Percentiles rank a stretch among this genome's conserved stretches.
Evolutionary conservation across 1,140 invertebrate genomes (phyloP).

Genomic region (Pseudomyrmex pallidus): DNA sequence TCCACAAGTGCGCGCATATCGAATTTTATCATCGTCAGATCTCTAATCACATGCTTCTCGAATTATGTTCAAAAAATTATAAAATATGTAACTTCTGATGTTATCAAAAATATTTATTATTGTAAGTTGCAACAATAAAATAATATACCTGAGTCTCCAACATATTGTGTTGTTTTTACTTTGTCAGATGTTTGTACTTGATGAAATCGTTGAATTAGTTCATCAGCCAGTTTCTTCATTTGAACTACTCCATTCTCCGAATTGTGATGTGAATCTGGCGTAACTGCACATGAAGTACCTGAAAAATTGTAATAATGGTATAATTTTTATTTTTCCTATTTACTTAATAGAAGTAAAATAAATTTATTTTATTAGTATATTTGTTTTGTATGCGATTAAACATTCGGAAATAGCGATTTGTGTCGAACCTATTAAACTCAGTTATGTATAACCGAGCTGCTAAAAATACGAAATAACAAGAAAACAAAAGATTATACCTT

Average conservation of each 20-base stretch:
- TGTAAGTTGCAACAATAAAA: neutral
- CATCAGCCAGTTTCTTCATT: neutral
- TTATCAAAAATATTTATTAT: slow-evolving; percentile 13
- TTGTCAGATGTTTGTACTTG: neutral
- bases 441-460: too few relatives aligned
- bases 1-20: neutral
- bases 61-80: slow-evolving; percentile 14
- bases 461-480: too few relatives aligned
- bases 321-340: neutral
- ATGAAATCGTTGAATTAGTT: neutral
- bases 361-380: too few relatives aligned
- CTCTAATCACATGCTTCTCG: neutral
- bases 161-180: neutral
- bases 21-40: slow-evolving; percentile 8
- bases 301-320: neutral
- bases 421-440: too few relatives aligned
- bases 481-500: too few relatives aligned
- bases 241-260: neutral
- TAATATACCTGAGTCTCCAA: slow-evolving; percentile 5
- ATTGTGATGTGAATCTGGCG: neutral
- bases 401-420: too few relatives aligned
- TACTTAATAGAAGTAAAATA: too few relatives aligned
- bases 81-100: neutral
- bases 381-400: too few relatives aligned
- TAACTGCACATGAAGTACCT: neutral